Conservation (phyloP, 2,113 vertebrate genomes). For the Ailuropoda melanoleuca region DNA sequence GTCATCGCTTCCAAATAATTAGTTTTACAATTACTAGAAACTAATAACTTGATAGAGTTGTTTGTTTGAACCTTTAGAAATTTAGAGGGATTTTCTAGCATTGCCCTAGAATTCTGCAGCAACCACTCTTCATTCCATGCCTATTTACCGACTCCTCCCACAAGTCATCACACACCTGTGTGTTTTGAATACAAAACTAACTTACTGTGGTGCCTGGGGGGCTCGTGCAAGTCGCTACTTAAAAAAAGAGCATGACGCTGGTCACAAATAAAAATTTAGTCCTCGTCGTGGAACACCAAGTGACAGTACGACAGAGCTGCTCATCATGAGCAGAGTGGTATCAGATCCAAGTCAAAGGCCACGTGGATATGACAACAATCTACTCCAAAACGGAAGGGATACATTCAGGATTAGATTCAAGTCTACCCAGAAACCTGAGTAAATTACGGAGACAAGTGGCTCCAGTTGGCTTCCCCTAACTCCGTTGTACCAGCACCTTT, state of each 20-base stretch:
- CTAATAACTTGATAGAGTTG: not conserved
- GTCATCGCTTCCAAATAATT: not conserved
- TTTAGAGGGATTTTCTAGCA: not conserved
- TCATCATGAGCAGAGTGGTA: not conserved
- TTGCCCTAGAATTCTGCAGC: too few relatives aligned
- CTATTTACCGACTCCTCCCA: too few relatives aligned
- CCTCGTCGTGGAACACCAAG: not conserved
- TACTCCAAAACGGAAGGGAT: not conserved
- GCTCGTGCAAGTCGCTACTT: not conserved
- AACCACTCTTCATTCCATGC: too few relatives aligned
- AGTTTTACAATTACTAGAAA: not conserved
- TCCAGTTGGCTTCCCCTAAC: not conserved
- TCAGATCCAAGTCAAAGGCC: not conserved
- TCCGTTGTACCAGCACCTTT: not conserved
- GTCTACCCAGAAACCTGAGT: not conserved
- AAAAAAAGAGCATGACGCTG: not conserved
- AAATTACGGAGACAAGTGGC: not conserved
- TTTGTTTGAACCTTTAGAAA: not conserved
- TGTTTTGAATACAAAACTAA: too few relatives aligned
- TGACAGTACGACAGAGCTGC: not conserved
- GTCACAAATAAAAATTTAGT: conserved; percentile 13
- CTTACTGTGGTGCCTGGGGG: too few relatives aligned
- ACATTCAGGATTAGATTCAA: not conserved
- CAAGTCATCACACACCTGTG: too few relatives aligned
- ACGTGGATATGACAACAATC: not conserved